phyloP scores from a whole-genome alignment of 1,140 invertebrate species.

The Argopecten irradians region DNA sequence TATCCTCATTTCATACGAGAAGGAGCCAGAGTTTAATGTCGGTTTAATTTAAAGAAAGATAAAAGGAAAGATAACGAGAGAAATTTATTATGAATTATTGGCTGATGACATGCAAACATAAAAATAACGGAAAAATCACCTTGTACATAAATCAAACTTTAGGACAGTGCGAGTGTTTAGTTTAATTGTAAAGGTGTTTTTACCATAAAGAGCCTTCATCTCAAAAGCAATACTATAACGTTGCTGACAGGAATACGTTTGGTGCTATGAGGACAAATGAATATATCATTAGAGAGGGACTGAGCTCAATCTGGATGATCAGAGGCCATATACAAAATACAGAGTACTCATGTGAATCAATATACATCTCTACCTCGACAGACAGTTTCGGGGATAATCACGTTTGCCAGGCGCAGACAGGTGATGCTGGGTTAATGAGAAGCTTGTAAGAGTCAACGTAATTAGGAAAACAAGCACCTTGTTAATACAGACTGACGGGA shows the following conservation, averaged over 20 bases:
- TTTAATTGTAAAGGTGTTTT: background rate
- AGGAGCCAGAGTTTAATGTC: background rate
- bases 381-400: background rate
- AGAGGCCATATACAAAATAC: background rate
- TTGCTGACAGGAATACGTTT: background rate
- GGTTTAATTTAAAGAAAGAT: background rate
- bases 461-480: conserved; percentile 10
- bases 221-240: background rate
- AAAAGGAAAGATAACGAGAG: background rate
- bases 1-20: background rate
- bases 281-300: background rate
- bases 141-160: background rate
- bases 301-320: background rate
- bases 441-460: conserved; percentile 12
- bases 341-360: background rate
- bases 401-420: conserved; percentile 13
- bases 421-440: conserved; percentile 20
- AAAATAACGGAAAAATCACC: background rate
- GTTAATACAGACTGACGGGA: background rate
- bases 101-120: background rate
- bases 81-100: background rate
- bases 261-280: conserved; percentile 7
- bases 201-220: background rate
- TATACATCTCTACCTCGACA: conserved; percentile 6
- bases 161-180: background rate